These are phyloP conservation scores for Pandemis corylana DNA, from an alignment of 2,888 invertebrate genomes.

Conservation along the genomic window DNA sequence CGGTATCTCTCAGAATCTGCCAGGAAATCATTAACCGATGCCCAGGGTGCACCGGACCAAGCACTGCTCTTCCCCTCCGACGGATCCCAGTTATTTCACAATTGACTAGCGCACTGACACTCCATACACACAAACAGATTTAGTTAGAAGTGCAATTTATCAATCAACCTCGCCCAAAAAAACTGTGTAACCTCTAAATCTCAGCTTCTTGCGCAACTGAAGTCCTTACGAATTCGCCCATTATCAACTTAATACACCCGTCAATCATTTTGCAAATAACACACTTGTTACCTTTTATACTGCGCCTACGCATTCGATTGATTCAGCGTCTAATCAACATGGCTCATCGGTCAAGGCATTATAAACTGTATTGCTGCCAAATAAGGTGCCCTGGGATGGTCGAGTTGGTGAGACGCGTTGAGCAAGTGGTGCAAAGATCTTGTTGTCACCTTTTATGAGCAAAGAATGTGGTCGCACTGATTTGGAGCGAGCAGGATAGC, in stretches of 20 bases:
- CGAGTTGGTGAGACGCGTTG: background rate
- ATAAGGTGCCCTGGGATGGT: background rate
- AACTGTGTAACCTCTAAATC: slow-evolving; percentile 19
- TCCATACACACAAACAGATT: background rate
- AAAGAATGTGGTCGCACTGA: slow-evolving; percentile 36
- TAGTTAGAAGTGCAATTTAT: background rate
- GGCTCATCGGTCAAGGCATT: background rate
- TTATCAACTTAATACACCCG: slow-evolving; percentile 38
- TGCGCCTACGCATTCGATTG: slow-evolving; percentile 29
- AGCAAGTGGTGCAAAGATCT: slow-evolving; percentile 18
- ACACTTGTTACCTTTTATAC: slow-evolving; percentile 38
- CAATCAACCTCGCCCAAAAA: background rate
- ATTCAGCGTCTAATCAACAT: slow-evolving; percentile 9
- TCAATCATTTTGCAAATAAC: slow-evolving; percentile 37
- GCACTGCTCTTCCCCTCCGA: too few species aligned
- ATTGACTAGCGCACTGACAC: background rate
- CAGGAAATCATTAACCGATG: too few species aligned
- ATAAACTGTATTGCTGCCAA: slow-evolving; percentile 10
- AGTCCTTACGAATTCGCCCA: slow-evolving; percentile 35
- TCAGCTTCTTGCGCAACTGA: slow-evolving; percentile 27
- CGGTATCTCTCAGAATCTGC: too few species aligned
- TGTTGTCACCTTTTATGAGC: slow-evolving; percentile 26
- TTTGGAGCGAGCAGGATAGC: slow-evolving; percentile 28
- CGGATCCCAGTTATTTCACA: background rate
- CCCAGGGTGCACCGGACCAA: too few species aligned